A percentile compares a stretch with the other conserved stretches of the same genome.
Evolutionary conservation across 37 sponge, comb jelly and placozoan genomes (phyloP).

Genomic region (Geodia barretti): DNA sequence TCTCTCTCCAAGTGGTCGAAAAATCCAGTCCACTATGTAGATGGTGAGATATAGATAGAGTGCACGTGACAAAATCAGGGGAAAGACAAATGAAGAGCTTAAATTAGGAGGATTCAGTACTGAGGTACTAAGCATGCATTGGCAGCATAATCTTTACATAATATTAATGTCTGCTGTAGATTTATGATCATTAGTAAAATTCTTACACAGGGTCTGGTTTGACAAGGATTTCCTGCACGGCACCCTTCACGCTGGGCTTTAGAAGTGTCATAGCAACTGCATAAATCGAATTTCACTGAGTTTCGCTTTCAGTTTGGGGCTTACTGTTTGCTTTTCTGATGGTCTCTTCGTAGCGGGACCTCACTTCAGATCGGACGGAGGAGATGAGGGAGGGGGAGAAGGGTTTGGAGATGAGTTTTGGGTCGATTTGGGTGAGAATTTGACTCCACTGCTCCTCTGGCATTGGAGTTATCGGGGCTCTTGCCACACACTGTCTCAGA

Average conservation of each 20-base stretch:
- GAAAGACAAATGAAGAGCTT: no score
- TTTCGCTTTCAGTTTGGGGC: background rate
- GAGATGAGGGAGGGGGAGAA: conserved; percentile 24
- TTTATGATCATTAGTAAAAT: no score
- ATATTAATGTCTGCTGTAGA: no score
- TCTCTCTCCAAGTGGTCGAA: conserved; percentile 88
- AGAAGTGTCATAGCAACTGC: conserved; percentile 73
- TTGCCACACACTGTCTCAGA: conserved; percentile 79
- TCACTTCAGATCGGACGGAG: conserved; percentile 51
- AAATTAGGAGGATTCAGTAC: no score
- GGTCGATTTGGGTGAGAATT: conserved; percentile 57
- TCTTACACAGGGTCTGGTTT: conserved; percentile 64
- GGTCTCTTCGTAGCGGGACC: conserved; percentile 59
- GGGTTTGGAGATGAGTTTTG: conserved; percentile 20
- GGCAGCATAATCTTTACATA: no score
- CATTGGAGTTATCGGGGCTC: conserved; percentile 88
- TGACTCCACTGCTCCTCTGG: conserved; percentile 63
- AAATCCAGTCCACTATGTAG: conserved; percentile 83
- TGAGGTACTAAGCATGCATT: no score
- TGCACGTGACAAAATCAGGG: no score
- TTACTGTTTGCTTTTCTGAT: conserved; percentile 67
- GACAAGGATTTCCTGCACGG: conserved; percentile 62
- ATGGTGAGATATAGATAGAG: background rate
- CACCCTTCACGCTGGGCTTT: conserved; percentile 73
- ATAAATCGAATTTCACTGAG: background rate